A percentile compares a stretch with the other conserved stretches of the same genome.
phyloP scores from a whole-genome alignment of 2,797 vertebrate species.

The Tympanoctomys barrerae region DNA sequence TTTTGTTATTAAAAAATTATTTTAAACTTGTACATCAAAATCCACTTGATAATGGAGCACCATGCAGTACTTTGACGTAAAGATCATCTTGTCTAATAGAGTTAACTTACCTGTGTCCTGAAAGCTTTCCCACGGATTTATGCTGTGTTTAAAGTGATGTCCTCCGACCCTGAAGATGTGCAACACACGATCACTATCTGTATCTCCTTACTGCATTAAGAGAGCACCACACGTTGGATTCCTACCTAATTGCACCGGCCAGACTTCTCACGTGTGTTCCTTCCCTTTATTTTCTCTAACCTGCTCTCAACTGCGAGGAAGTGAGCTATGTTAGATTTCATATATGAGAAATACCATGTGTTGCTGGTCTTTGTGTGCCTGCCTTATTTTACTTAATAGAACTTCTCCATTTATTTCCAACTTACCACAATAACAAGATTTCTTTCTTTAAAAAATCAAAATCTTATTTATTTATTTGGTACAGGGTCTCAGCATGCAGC shows the following conservation, averaged over 20 bases:
- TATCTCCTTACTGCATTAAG: not conserved
- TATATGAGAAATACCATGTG: not conserved
- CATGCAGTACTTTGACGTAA: not conserved
- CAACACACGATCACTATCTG: too few species aligned
- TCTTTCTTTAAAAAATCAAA: not conserved
- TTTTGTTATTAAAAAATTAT: not conserved
- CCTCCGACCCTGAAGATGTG: not conserved
- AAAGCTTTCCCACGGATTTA: too few species aligned
- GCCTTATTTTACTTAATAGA: not conserved
- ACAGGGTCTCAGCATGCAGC: too few species aligned
- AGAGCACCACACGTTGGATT: not conserved
- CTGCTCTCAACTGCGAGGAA: not conserved
- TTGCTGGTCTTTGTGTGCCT: not conserved
- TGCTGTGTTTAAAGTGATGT: not conserved
- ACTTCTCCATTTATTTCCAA: not conserved
- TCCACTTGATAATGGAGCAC: not conserved
- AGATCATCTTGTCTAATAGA: not conserved
- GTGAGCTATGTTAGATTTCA: not conserved
- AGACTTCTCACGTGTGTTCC: not conserved
- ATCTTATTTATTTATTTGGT: too few species aligned
- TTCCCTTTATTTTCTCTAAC: not conserved
- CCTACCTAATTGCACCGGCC: not conserved
- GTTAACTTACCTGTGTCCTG: not conserved
- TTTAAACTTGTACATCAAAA: not conserved
- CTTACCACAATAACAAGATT: not conserved